Conservation (phyloP, 2,113 vertebrate species). For the Lepus timidus region DNA sequence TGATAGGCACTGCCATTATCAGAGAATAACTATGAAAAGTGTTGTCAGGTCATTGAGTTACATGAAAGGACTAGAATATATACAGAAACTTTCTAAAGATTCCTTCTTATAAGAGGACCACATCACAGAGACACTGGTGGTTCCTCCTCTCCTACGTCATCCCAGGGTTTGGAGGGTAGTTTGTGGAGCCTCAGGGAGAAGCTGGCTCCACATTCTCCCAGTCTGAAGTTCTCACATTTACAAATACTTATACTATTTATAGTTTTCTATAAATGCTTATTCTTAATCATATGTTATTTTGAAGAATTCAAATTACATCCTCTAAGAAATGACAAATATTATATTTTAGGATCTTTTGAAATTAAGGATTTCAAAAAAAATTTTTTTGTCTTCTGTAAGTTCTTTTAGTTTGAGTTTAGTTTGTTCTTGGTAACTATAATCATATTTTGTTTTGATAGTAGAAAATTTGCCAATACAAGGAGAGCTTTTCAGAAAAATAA, state of each 20-base stretch:
- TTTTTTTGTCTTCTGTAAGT: neutral
- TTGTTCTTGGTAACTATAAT: constrained; percentile 4
- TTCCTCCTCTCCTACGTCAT: neutral
- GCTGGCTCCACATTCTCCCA: neutral
- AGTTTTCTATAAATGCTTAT: neutral
- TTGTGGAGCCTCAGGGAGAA: neutral
- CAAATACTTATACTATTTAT: neutral
- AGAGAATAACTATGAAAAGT: too few species aligned
- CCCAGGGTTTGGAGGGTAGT: neutral
- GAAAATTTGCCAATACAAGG: neutral
- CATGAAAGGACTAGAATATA: too few species aligned
- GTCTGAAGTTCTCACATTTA: neutral
- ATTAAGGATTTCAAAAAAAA: neutral
- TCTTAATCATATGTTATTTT: neutral
- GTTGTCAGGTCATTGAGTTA: too few species aligned
- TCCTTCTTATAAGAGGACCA: too few species aligned
- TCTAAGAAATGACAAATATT: neutral
- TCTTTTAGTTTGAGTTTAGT: constrained; percentile 30
- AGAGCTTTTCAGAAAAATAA: neutral
- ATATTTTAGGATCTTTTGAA: constrained; percentile 9
- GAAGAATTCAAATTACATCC: neutral
- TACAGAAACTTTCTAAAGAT: too few species aligned
- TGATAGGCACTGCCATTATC: too few species aligned
- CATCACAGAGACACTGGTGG: neutral
- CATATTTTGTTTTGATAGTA: neutral